Evolutionary conservation across 2,888 invertebrate species (phyloP).

Genomic region (Ormyrus thymus): DNA sequence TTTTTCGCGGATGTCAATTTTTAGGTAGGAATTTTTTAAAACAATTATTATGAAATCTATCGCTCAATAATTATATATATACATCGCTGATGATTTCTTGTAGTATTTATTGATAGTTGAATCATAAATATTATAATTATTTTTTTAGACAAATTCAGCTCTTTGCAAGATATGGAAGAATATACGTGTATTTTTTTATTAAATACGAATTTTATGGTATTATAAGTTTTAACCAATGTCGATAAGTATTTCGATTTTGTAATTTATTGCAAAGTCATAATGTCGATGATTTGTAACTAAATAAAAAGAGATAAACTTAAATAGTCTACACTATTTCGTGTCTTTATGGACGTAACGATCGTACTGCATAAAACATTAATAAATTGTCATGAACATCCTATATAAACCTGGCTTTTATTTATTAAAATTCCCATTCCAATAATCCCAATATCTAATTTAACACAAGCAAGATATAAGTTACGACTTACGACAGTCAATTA

Average conservation of each 20-base stretch:
- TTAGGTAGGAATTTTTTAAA: slow-evolving; percentile 30
- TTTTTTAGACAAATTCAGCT: slow-evolving; percentile 7
- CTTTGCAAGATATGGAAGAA: background rate
- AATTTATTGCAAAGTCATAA: slow-evolving; percentile 35
- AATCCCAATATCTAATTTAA: too few species aligned
- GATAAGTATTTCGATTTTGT: slow-evolving; percentile 38
- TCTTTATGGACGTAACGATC: slow-evolving; percentile 27
- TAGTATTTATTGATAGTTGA: slow-evolving; percentile 5
- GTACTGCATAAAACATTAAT: slow-evolving; percentile 31
- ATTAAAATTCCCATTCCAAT: background rate
- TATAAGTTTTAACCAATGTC: background rate
- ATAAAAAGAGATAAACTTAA: slow-evolving; percentile 16
- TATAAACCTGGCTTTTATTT: background rate
- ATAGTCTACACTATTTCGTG: slow-evolving; percentile 19
- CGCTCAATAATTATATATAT: background rate
- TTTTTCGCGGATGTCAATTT: background rate
- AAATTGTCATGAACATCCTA: slow-evolving; percentile 42
- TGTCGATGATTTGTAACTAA: slow-evolving; percentile 36
- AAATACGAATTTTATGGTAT: too few species aligned
- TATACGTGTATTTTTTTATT: too few species aligned
- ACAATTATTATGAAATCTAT: background rate
- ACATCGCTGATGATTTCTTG: slow-evolving; percentile 9
- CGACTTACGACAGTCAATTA: too few species aligned
- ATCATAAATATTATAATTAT: slow-evolving; percentile 10
- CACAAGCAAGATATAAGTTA: too few species aligned